Evolutionary conservation across 2,888 invertebrate genomes (phyloP), one percentile per base, ranked within the genome.

Genomic region (Antheraea yamamai): DNA sequence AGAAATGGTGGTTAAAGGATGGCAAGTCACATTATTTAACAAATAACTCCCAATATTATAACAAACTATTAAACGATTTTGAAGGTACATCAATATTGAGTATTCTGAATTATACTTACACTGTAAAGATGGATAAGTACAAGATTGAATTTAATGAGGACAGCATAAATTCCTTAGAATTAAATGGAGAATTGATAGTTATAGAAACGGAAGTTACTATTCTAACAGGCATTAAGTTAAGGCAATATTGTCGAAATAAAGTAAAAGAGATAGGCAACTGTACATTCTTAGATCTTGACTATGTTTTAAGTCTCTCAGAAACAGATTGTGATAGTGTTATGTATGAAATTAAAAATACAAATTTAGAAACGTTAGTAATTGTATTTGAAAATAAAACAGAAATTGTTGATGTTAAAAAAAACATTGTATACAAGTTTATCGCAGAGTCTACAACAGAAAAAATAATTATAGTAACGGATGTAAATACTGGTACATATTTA

Each of bases 1-100:
- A 75, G 23, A 75, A 73, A 71, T 75, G 75, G 75, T 73, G 73
- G 73, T 71, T 75, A 71, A 64, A 47, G n/a, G 64, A 61, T 18
- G 39, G 64, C 39, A n/a, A 58, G 26, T 58, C 47, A 8, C 18
- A 73, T 20, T 73, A 73, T 73, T 10, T 73, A 39, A 73, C 61
- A n/a, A 35, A 47, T 47, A 64, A 61, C 2, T 64, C 64, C 14
- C 61, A 47, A 16, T 47, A 47, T 14, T 39, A 47, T 73, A 47
- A 39, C 2, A 64, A 30, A 47, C n/a, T 73, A 73, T 73, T 73
- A 18, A 73, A 35, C 7, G 35, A 73, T n/a, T 64, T 73, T 2
- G 64, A 61, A 16, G 26, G 18, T 61, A 47, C 58, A 61, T 58
- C 61, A 35, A 18, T 73, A 64, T 8, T 73, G 16, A 39, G 16